Evolutionary conservation across 2,113 vertebrate genomes (phyloP).

Genomic region (Poeciliopsis occidentalis): DNA sequence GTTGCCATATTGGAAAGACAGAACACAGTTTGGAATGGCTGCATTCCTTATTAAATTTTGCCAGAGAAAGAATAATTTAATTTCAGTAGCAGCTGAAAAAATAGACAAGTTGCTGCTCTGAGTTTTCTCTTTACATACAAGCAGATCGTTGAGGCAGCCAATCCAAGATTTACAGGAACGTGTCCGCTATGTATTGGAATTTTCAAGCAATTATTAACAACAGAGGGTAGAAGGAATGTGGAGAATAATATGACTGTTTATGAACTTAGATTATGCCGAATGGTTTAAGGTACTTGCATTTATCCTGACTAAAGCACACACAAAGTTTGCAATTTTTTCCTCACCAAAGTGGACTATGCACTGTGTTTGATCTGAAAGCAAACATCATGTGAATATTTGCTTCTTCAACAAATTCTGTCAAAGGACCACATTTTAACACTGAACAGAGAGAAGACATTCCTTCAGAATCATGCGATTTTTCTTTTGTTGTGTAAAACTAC

Average conservation of each 20-base stretch:
- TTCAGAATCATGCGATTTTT: background rate
- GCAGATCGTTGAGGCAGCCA: background rate
- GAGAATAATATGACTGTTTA: background rate
- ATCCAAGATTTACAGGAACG: background rate
- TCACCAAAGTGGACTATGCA: slow-evolving; percentile 34
- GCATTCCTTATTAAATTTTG: slow-evolving; percentile 43
- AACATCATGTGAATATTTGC: slow-evolving; percentile 22
- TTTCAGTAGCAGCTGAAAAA: slow-evolving; percentile 29
- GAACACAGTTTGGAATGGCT: slow-evolving; percentile 12
- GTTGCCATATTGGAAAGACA: slow-evolving; percentile 13
- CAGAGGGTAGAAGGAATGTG: background rate
- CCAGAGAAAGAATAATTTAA: slow-evolving; percentile 29
- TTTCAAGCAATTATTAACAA: background rate
- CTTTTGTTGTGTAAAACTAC: slow-evolving; percentile 10
- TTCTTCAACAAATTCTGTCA: slow-evolving; percentile 11
- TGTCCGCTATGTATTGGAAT: background rate
- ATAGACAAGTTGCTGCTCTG: slow-evolving; percentile 4
- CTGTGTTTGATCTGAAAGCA: slow-evolving; percentile 22
- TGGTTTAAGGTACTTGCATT: background rate
- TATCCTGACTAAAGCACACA: background rate
- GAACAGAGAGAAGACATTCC: background rate
- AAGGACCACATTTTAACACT: slow-evolving; percentile 7
- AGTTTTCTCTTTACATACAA: background rate
- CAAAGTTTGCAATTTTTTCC: slow-evolving; percentile 15
- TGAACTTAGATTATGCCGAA: background rate